Percentiles rank a stretch among this genome's conserved stretches.
Evolutionary conservation across 2,797 vertebrate genomes (phyloP).

Genomic region (Podarcis lilfordi): DNA sequence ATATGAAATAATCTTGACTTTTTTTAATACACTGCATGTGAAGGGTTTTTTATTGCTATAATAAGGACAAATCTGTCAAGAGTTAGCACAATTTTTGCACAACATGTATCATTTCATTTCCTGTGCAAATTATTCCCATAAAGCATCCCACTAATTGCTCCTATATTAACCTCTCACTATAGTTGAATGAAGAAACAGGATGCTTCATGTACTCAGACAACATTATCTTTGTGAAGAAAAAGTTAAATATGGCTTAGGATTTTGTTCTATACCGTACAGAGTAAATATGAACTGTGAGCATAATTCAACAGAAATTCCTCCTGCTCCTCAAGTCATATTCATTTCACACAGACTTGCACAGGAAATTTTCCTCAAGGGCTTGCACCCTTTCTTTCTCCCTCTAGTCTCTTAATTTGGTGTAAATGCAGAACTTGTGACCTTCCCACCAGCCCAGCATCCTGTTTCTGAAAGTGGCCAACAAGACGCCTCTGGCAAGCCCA

Average conservation of each 20-base stretch:
- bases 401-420: neutral
- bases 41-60: conserved; percentile 31
- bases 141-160: conserved; percentile 25
- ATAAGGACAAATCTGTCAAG: conserved; percentile 34
- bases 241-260: neutral
- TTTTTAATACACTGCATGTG: conserved; percentile 23
- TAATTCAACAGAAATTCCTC: neutral
- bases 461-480: too few relatives aligned
- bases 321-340: neutral
- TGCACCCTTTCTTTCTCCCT: neutral
- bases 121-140: conserved; percentile 35
- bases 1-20: conserved; percentile 18
- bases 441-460: neutral
- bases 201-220: neutral
- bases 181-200: conserved; percentile 21
- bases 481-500: too few relatives aligned
- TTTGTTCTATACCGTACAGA: neutral
- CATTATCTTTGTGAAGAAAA: neutral
- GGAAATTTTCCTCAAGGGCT: neutral
- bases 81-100: conserved; percentile 10
- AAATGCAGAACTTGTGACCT: neutral
- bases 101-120: conserved; percentile 34
- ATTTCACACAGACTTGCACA: neutral
- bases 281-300: neutral
- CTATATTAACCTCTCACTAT: conserved; percentile 23